Base-by-base conservation (phyloP, 1,140 invertebrate species). In the Adelges cooleyi region DNA sequence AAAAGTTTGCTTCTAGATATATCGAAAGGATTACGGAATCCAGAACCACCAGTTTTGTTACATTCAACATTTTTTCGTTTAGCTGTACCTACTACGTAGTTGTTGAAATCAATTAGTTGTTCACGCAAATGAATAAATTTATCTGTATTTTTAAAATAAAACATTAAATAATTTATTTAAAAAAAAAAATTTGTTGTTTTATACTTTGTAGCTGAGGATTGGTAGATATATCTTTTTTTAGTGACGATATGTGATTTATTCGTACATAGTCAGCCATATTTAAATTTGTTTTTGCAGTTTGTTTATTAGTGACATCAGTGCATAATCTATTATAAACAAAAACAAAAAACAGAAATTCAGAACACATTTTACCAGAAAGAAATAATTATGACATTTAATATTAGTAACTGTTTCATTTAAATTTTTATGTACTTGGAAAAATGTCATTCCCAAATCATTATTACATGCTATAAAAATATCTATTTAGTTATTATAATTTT, bases 1-100 rank as follows among this genome's bases (percentile, higher is more conserved):
- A 98, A 79, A 13, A 99, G 77, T 72, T 87, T 84, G 69, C 86
- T 81, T 50, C 95, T 78, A 17, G 90, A 87, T 74, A 98, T 94
- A 77, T 98, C 95, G 72, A 94, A 98, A 1, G 95, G 90, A 79
- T 98, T 98, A 71, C 91, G 84, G 74, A 93, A 97, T 59, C 85
- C 86, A 68, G 90, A 87, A 10, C 81, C 77, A 20, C 81, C 80
- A 15, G 79, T 73, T 53, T 70, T 73, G 38, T 72, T 72, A 42
- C 71, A 65, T 29, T 71, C 71, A 71, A 80, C 74, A 48, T 62
- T 62, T 73, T 80, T 74, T 73, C 82, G 76, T 40, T 72, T 65
- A 67, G 72, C 80, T 36, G 84, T 69, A 27, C 84, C 85, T 13
- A 95, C 84, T 6, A 89, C 85, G 71, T 94, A 90, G 11, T 86